Base-by-base conservation (phyloP, 2,888 invertebrate species). In the Seira sanloemensis region DNA sequence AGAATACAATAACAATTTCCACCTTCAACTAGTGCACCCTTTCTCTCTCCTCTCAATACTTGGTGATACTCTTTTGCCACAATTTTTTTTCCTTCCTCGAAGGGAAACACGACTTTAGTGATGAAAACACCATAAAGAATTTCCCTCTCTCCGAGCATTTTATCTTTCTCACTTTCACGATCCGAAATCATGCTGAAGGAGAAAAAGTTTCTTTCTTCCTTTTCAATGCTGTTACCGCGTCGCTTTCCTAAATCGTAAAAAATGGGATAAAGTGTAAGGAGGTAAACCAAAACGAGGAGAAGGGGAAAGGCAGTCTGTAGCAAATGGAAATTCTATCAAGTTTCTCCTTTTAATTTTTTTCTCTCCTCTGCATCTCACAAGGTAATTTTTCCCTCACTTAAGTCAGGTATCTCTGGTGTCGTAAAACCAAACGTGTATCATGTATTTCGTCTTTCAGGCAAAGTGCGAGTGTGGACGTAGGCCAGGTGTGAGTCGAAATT, bases 81-180 rank as follows among this genome's bases (percentile, higher is more conserved):
- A 21, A 58, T n/a, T 16, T 5, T 9, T 65, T 65, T 65, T 19
- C 18, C 19, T 65, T 9, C 21, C 2, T 2, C 9, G 4, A 9
- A 65, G 23, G 21, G 21, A 65, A 65, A 16, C 21, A 16, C 23
- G 65, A n/a, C 66, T 65, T 77, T 77, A 77, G 82, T 82, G 82
- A 82, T 82, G 82, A 82, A 82, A 77, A 65, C 25, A 62, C 77
- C 77, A 82, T 82, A 82, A 82, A 82, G 77, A 75, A 24, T 65
- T 24, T 73, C 24, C 46, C 26, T 66, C 71, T 62, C 50, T 67
- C 74, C 54, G 37, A 12, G 23, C 37, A 19, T 46, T 24, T 71
- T 50, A 27, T 50, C 18, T 73, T 19, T 5, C 9, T 21, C 18
- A 46, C 18, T 16, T 50, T 46, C 72, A 21, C 1, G n/a, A 7